Evolutionary conservation across 2,888 invertebrate species (phyloP), one percentile per base, ranked within the genome.

Genomic region (Xestia c-nigrum): DNA sequence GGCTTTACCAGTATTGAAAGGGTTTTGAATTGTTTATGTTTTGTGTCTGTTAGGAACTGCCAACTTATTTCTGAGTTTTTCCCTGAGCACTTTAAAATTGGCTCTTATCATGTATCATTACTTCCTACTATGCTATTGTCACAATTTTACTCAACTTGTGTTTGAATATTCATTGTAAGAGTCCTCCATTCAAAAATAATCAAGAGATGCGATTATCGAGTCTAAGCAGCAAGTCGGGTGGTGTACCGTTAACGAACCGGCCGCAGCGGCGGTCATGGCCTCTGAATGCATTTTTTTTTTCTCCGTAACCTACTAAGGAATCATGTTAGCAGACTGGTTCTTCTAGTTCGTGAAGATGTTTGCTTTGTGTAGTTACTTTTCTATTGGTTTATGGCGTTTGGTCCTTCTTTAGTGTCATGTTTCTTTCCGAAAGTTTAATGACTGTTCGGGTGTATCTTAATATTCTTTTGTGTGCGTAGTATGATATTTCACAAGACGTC

Each of bases 261-360:
- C 89, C 83, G 81, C 87, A 80, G 86, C 88, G 85, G 87, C 90
- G 93, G 93, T 94, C 91, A 92, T 91, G 92, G 92, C 91, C 89
- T 89, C 90, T 89, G 88, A 89, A 85, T 91, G 82, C 86, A 80
- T 89, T 89, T 86, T 91, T 93, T 93, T 93, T 93, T 92, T 89
- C 90, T 91, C 89, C 88, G 89, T 93, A 93, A 94, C 94, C 94
- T 91, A 94, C 93, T 93, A 89, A 93, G 89, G 86, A 90, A 87
- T 90, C 87, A 87, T 90, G 90, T 87, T 89, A 84, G 84, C 82
- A 83, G 90, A 92, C 93, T 89, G 89, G 92, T 92, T 88, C 79
- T 88, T 91, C 85, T 86, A 83, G 80, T 81, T 79, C 64, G 55
- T 70, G 64, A 78, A 82, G 77, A 84, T 69, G 63, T 55, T 75